Evolutionary conservation across 2,888 invertebrate species (phyloP), one percentile per base, ranked within the genome.

Genomic region (Liopterus haemorrhoidalis): DNA sequence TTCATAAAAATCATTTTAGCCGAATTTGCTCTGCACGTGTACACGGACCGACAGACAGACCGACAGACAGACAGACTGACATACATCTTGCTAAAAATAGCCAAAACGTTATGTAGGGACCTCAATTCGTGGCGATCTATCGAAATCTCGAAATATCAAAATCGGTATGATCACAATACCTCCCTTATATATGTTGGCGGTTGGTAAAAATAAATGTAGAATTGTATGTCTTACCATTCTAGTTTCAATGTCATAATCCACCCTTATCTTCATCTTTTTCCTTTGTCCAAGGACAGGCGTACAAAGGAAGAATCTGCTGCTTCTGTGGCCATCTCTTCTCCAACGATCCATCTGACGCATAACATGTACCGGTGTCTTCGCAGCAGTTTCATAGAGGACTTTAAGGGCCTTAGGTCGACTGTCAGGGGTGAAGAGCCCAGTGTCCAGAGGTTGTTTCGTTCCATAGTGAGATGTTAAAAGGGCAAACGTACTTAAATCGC

Each of bases 401-500:
- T 78, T 78, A 56, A 93, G 74, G 60, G 83, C 83, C 55, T 73
- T 73, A 30, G 92, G 88, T 54, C 83, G 81, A 37, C 83, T 80
- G 54, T 78, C 78, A 50, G 78, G 71, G 52, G 80, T 81, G 70
- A 93, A 92, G 57, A 92, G 75, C 59, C 78, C 77, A 59, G 81
- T 79, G 62, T 77, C 76, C 63, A 81, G 75, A 58, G 78, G 75
- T 65, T 81, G 80, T 61, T 75, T 74, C 57, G 82, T 76, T 65
- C 75, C 76, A 73, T 81, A 90, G 72, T 89, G 86, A 57, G 78
- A 74, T 71, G 81, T 86, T 65, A 82, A 78, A 59, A 78, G 67
- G 57, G 88, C 87, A 76, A 91, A 92, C 66, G 83, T 80, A 63
- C 84, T 83, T 71, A 93, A 83, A 76, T 91, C 89, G 64, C 92